Base-by-base conservation (phyloP, 2,888 invertebrate genomes). In the Netelia virgata region DNA sequence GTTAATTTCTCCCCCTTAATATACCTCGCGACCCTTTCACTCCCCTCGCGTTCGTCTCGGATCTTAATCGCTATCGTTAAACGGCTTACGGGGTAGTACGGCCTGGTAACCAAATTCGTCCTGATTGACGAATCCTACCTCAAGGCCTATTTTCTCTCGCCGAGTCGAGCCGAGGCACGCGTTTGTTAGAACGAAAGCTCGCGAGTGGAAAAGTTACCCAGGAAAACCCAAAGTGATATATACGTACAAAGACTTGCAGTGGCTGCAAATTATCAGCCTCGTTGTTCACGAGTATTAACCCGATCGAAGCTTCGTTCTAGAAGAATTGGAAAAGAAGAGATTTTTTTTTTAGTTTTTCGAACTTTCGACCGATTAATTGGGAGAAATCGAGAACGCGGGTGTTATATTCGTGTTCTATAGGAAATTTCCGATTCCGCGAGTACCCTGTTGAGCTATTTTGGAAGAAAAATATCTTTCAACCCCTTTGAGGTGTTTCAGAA, bases 21-120 rank as follows among this genome's bases (percentile, higher is more conserved):
- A 85, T 83, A 23, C 85, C 74, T 75, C 69, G 36, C 36, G 36
- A 36, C 36, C 36, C 36, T 36, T 36, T 36, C 36, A 36, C 36
- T 36, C 36, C 36, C 36, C 36, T 36, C 36, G 36, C 78, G 85
- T 87, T 87, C 82, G 61, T 61, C 55, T 63, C 50, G 84, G 86
- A 86, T 87, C 88, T 88, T 88, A 88, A 90, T 90, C 88, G 89
- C 85, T 84, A 90, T 90, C 86, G 87, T 89, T 88, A 87, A 87
- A 86, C 83, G 77, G 84, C 85, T 78, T 50, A 28, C 66, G 41
- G 36, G 36, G 28, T 50, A 28, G 57, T 53, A 53, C 69, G 41
- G 57, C 10, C 20, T 55, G 69, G 66, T 53, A 61, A 55, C 64
- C 73, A 43, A 55, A 83, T 80, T 80, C 69, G 63, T 64, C 43